A percentile compares a stretch with the other conserved stretches of the same genome.
Conservation (phyloP, 2,888 invertebrate species). For the Ochlodes sylvanus region DNA sequence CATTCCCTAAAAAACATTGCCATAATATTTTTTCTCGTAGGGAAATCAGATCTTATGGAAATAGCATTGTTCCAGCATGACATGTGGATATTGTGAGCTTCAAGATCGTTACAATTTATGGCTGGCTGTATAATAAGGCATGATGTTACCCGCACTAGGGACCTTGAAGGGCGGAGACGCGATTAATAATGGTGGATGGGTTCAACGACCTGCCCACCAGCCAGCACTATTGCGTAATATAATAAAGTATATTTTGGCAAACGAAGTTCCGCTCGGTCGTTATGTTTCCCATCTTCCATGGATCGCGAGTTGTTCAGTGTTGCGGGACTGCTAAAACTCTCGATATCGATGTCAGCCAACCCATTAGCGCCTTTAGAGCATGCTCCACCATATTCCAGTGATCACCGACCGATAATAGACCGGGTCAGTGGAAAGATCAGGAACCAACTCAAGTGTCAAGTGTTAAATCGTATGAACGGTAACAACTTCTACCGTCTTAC, state of each 20-base stretch:
- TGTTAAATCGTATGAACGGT: no score
- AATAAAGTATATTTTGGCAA: slow-evolving; percentile 37
- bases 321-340: not conserved
- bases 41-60: not conserved
- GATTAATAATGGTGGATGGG: slow-evolving; percentile 21
- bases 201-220: slow-evolving; percentile 13
- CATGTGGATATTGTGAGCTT: not conserved
- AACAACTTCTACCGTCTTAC: no score
- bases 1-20: not conserved
- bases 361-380: no score
- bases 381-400: no score
- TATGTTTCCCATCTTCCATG: slow-evolving; percentile 1
- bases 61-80: not conserved
- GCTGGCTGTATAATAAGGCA: slow-evolving; percentile 3
- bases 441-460: no score
- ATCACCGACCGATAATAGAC: no score
- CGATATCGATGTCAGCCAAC: slow-evolving; percentile 10
- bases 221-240: slow-evolving; percentile 13
- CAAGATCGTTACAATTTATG: slow-evolving; percentile 22
- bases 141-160: slow-evolving; percentile 9
- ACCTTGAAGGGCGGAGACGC: slow-evolving; percentile 25
- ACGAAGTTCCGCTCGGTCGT: slow-evolving; percentile 24
- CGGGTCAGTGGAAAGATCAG: no score
- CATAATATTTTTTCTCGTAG: not conserved
- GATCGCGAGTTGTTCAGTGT: slow-evolving; percentile 8